A percentile compares a stretch with the other conserved stretches of the same genome.
Evolutionary conservation across 2,888 invertebrate genomes (phyloP).

Genomic region (Netelia virgata): DNA sequence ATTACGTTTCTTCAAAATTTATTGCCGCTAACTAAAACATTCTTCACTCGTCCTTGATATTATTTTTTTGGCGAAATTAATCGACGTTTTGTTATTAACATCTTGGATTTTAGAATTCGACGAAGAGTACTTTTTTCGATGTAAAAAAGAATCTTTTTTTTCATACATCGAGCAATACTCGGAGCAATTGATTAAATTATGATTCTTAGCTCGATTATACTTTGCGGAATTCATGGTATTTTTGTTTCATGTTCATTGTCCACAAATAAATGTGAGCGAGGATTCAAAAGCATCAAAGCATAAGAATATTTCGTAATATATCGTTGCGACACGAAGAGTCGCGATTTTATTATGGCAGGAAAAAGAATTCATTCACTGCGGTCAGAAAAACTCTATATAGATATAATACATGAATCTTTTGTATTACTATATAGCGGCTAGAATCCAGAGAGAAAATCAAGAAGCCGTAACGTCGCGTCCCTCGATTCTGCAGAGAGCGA

Average conservation of each 20-base stretch:
- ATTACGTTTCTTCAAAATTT: no score
- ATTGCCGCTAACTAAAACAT: not conserved
- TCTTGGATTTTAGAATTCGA: no score
- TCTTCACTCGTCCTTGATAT: not conserved
- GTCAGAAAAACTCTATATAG: not conserved
- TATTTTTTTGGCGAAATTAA: not conserved
- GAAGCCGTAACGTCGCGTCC: constrained; percentile 74
- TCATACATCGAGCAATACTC: not conserved
- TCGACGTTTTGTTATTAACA: not conserved
- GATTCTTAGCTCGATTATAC: not conserved
- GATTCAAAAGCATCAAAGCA: constrained; percentile 13
- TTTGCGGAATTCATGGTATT: constrained; percentile 10
- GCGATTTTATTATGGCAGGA: constrained; percentile 10
- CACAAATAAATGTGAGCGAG: not conserved
- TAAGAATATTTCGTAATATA: constrained; percentile 23
- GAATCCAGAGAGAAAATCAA: constrained; percentile 62
- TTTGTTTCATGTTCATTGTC: not conserved
- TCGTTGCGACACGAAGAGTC: constrained; percentile 1
- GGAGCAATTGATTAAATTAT: not conserved
- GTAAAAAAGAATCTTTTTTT: not conserved
- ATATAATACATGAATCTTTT: not conserved
- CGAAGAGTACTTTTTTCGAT: not conserved
- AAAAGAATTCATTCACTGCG: constrained; percentile 29
- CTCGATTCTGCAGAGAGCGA: constrained; percentile 29
- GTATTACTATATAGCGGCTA: constrained; percentile 11